A percentile compares a stretch with the other conserved stretches of the same genome.
phyloP scores from a whole-genome alignment of 2,797 vertebrate species.

The Enteromius anoplus region DNA sequence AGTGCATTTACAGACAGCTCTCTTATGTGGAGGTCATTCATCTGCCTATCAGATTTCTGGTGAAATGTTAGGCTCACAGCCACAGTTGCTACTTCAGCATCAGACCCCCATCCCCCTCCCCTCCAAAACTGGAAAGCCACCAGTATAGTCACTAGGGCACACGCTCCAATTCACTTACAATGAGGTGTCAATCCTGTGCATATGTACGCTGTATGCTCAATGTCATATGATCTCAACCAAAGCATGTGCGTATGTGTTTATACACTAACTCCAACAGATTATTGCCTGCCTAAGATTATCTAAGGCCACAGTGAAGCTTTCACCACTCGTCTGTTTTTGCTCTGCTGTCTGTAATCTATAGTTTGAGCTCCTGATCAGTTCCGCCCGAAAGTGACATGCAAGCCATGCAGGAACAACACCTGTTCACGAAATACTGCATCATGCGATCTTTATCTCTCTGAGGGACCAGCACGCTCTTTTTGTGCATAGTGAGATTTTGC shows the following conservation, averaged over 20 bases:
- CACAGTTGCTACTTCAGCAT: constrained; percentile 33
- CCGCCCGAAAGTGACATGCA: constrained; percentile 38
- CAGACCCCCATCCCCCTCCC: background rate
- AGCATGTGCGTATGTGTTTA: constrained; percentile 32
- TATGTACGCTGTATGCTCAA: constrained; percentile 22
- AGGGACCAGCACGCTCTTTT: constrained; percentile 43
- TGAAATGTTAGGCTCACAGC: constrained; percentile 42
- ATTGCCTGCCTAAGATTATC: constrained; percentile 50
- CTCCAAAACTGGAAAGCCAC: constrained; percentile 37
- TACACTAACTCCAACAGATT: constrained; percentile 30
- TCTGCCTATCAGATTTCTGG: constrained; percentile 23
- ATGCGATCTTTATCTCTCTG: constrained; percentile 42
- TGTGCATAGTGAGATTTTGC: constrained; percentile 52
- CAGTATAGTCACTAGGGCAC: constrained; percentile 32
- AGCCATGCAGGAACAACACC: constrained; percentile 45
- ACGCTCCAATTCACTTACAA: constrained; percentile 48
- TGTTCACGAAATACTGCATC: constrained; percentile 56
- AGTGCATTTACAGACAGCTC: constrained; percentile 31
- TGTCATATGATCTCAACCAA: constrained; percentile 36
- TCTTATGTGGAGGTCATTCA: constrained; percentile 34
- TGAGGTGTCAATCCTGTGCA: constrained; percentile 51
- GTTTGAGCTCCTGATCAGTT: constrained; percentile 48
- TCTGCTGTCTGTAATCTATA: constrained; percentile 50
- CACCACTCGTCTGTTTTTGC: constrained; percentile 48
- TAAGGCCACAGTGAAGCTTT: constrained; percentile 49